Conservation (phyloP, 1,140 invertebrate species). For the Ladona fulva region DNA sequence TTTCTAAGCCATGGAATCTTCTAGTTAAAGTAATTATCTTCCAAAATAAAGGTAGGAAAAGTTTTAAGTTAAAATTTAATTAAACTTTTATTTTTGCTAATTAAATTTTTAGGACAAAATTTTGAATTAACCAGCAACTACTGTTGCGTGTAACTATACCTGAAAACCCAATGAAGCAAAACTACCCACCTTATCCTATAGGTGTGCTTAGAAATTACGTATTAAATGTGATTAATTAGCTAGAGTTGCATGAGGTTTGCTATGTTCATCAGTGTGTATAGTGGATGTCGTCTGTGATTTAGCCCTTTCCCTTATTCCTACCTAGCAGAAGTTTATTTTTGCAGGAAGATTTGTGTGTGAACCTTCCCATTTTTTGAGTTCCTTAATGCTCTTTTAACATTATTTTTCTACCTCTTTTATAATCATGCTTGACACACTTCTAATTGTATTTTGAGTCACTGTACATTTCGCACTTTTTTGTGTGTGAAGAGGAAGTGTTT, state of each 20-base stretch:
- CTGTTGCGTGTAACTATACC: too few species aligned
- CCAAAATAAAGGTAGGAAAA: too few species aligned
- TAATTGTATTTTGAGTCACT: not conserved
- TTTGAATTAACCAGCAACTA: too few species aligned
- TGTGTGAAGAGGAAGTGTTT: not conserved
- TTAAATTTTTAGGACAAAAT: too few species aligned
- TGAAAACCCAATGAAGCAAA: not conserved
- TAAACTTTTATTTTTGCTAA: too few species aligned
- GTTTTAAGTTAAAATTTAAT: too few species aligned
- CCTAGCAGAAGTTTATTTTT: constrained; percentile 14
- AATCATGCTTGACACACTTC: constrained; percentile 6
- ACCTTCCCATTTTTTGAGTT: not conserved
- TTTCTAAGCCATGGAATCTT: too few species aligned
- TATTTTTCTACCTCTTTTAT: not conserved
- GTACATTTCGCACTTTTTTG: not conserved
- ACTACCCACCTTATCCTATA: not conserved
- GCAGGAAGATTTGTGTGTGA: constrained; percentile 8
- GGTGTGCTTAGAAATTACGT: not conserved
- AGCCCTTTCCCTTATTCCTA: not conserved
- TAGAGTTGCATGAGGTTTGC: not conserved
- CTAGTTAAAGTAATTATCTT: too few species aligned
- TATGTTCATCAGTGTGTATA: not conserved
- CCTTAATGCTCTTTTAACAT: not conserved
- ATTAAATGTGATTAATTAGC: not conserved
- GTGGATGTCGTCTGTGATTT: not conserved